Evolutionary conservation across 2,113 vertebrate genomes (phyloP).

Genomic region (Bos indicus): DNA sequence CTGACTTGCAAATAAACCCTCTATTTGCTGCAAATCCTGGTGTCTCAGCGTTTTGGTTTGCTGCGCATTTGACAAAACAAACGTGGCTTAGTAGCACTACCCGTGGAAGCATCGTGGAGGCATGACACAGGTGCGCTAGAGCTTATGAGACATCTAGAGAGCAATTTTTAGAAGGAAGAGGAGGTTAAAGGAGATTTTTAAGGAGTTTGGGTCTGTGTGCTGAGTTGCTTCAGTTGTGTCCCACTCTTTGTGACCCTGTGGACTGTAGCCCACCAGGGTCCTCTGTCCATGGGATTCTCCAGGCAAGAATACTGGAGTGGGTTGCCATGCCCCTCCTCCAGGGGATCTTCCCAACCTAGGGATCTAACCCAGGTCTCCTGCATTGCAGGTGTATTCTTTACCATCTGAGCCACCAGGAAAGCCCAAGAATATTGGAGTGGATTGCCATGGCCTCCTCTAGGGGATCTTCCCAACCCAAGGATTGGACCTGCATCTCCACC

Average conservation of each 20-base stretch:
- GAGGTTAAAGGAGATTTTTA: not conserved
- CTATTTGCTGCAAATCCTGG: not conserved
- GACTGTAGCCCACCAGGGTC: not conserved
- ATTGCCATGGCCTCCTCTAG: not conserved
- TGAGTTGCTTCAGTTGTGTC: not conserved
- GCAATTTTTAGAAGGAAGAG: not conserved
- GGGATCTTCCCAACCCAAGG: not conserved
- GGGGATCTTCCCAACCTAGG: not conserved
- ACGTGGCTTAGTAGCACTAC: not conserved
- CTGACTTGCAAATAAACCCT: not conserved
- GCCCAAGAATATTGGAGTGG: not conserved
- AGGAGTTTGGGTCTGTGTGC: not conserved
- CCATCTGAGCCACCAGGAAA: too few species aligned
- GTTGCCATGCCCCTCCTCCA: not conserved
- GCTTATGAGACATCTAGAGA: too few species aligned
- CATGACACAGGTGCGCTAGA: accelerated
- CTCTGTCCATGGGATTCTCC: not conserved
- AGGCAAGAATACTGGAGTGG: not conserved
- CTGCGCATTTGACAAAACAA: not conserved
- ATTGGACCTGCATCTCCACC: not conserved
- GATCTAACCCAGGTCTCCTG: too few species aligned
- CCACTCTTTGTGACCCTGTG: not conserved
- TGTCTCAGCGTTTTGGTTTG: not conserved
- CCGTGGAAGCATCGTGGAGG: not conserved
- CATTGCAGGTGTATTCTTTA: too few species aligned